Conservation (phyloP, 2,113 vertebrate genomes). For the Toxotes chatareus region DNA sequence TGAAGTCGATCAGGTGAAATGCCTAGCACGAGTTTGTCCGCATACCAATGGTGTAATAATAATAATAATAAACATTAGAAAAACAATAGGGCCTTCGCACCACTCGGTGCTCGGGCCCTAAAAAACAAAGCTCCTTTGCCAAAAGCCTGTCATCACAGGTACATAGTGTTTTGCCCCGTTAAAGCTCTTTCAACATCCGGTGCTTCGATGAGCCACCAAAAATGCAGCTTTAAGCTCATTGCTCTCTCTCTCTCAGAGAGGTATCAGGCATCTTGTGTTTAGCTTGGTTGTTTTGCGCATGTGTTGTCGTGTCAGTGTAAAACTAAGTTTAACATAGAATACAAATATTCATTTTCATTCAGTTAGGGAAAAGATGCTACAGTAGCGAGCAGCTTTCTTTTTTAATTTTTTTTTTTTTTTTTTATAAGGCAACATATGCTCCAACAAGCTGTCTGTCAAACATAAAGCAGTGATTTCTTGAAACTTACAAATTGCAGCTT, state of each 20-base stretch:
- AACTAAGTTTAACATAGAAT: slow-evolving; percentile 72
- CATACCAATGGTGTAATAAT: no score
- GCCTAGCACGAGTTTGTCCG: no score
- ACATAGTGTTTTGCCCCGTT: slow-evolving; percentile 47
- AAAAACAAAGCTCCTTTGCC: slow-evolving; percentile 43
- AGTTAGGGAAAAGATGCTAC: slow-evolving; percentile 62
- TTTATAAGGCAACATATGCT: slow-evolving; percentile 63
- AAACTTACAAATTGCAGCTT: slow-evolving; percentile 84
- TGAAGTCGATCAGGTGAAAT: no score
- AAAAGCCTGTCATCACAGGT: slow-evolving; percentile 54
- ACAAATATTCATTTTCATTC: slow-evolving; percentile 62
- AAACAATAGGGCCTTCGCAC: no score
- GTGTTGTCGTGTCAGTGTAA: slow-evolving; percentile 64
- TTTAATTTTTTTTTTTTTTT: no score
- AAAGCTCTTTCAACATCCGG: slow-evolving; percentile 44
- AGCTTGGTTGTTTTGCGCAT: slow-evolving; percentile 69
- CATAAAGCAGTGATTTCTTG: slow-evolving; percentile 72
- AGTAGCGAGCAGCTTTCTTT: slow-evolving; percentile 56
- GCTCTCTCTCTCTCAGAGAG: slow-evolving; percentile 50
- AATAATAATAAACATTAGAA: no score
- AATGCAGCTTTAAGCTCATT: slow-evolving; percentile 63
- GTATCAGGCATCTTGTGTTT: slow-evolving; percentile 56
- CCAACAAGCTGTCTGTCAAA: slow-evolving; percentile 70
- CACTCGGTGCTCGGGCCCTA: no score
- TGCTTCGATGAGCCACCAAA: slow-evolving; percentile 51